A percentile compares a stretch with the other conserved stretches of the same genome.
Evolutionary conservation across 2,797 vertebrate species (phyloP).

Genomic region (Neopelma chrysocephalum): DNA sequence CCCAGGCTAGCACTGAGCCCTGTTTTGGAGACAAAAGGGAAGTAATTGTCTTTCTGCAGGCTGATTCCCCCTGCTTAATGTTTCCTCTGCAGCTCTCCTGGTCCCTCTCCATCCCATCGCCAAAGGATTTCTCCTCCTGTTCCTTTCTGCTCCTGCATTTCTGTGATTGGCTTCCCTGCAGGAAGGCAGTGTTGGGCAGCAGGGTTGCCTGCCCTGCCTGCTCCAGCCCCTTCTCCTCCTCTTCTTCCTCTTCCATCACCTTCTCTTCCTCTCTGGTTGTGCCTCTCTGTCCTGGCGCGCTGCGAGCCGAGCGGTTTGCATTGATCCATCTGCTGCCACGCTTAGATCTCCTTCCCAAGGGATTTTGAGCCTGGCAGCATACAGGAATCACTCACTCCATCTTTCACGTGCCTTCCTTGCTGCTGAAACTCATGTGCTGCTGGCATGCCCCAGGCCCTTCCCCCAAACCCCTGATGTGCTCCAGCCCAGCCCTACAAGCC

Average conservation of each 20-base stretch:
- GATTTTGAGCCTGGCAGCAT: background rate
- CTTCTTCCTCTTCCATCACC: background rate
- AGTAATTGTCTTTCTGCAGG: background rate
- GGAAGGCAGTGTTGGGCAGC: background rate
- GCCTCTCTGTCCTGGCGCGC: background rate
- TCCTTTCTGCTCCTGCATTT: background rate
- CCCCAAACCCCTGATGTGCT: background rate
- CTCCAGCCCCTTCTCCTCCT: background rate
- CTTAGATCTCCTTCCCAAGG: background rate
- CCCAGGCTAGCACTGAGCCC: background rate
- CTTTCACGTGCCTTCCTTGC: background rate
- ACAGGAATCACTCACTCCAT: background rate
- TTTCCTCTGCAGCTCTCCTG: background rate
- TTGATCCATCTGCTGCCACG: background rate
- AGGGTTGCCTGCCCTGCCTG: background rate
- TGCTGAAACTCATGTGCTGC: background rate
- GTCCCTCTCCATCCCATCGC: background rate
- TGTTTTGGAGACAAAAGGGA: background rate
- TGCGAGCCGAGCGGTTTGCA: background rate
- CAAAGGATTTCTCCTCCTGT: background rate
- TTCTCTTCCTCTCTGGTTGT: background rate
- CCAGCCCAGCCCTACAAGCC: accelerated
- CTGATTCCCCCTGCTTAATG: background rate
- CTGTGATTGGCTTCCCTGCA: background rate
- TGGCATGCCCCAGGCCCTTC: background rate